Base-by-base conservation (phyloP, 2,113 vertebrate genomes). In the Helogale parvula region DNA sequence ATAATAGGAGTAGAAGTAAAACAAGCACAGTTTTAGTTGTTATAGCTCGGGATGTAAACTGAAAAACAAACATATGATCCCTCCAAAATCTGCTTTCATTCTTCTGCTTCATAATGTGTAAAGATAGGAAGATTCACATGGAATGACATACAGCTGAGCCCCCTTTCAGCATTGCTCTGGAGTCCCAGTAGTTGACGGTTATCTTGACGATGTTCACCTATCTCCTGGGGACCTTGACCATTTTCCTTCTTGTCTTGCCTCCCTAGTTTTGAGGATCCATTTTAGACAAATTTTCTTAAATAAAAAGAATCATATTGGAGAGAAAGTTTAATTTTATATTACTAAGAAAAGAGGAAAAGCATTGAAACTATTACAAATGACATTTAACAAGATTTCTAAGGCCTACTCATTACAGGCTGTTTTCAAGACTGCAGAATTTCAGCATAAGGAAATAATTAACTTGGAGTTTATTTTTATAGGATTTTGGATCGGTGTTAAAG, bases 391-490 rank as follows among this genome's bases (percentile, higher is more conserved):
- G 52, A 87, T 92, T 96, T 96, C 80, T 97, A 93, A 92, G 93
- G 38, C 33, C 84, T 41, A 66, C 76, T 97, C 45, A 92, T 96
- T 97, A 91, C 82, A 89, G 66, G 50, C 47, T 82, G 23, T 93
- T 85, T 95, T 93, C n/a, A 93, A 72, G 90, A 90, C 68, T 85
- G 35, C 19, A 96, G 81, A 94, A 92, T 97, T 90, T 96, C 90
- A 94, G 41, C 93, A 69, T 97, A 93, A 96, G 92, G 72, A 97
- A 96, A 92, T 96, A 92, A 97, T 97, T 97, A 95, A 90, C 91
- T 97, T 95, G 89, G 74, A 96, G 88, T 97, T 97, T 86, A 96
- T 97, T 94, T 96, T 96, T 94, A 94, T 97, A 97, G 92, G 77
- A 95, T 88, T 96, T 97, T 96, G 88, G 85, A 96, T 96, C 85